Percentiles rank a stretch among this genome's conserved stretches.
Evolutionary conservation across 64 coral and sea anemone species (phyloP).

Genomic region (Hydrozoanthus tunicans): DNA sequence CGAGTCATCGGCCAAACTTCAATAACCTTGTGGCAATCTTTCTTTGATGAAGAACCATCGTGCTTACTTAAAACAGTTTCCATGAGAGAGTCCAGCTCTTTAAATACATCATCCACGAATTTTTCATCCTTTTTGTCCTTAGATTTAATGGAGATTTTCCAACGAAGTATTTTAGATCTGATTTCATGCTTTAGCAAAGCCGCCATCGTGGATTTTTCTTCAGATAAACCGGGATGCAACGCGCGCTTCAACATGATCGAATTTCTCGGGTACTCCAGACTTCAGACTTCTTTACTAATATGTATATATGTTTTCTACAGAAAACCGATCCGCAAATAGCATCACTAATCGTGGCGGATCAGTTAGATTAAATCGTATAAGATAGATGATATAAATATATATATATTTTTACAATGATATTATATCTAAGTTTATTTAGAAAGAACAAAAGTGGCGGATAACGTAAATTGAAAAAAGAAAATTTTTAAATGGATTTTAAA

Average conservation of each 20-base stretch:
- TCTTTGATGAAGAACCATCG: slow-evolving; percentile 4
- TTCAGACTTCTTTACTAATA: too few relatives aligned
- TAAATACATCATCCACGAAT: slow-evolving; percentile 40
- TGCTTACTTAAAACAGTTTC: slow-evolving; percentile 47
- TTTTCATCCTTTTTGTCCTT: slow-evolving; percentile 44
- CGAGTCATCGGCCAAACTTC: slow-evolving; percentile 55
- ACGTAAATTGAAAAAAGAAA: too few relatives aligned
- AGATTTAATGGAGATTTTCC: slow-evolving; percentile 34
- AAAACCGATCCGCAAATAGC: too few relatives aligned
- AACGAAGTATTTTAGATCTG: slow-evolving; percentile 2
- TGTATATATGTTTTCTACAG: too few relatives aligned
- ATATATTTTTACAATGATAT: too few relatives aligned
- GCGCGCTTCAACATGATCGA: background rate
- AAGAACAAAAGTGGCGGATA: too few relatives aligned
- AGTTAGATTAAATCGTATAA: too few relatives aligned
- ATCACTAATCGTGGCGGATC: too few relatives aligned
- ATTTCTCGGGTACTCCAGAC: background rate
- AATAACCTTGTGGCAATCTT: slow-evolving; percentile 47
- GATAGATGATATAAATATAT: too few relatives aligned
- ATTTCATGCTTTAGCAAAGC: slow-evolving; percentile 29
- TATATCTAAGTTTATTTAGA: too few relatives aligned
- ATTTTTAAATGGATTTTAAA: too few relatives aligned
- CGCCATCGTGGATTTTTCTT: slow-evolving; percentile 39
- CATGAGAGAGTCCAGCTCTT: slow-evolving; percentile 35
- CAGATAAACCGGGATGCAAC: background rate